These are phyloP conservation scores for Aptenodytes forsteri DNA, from an alignment of 2,113 vertebrate genomes.

Conservation along the genomic window DNA sequence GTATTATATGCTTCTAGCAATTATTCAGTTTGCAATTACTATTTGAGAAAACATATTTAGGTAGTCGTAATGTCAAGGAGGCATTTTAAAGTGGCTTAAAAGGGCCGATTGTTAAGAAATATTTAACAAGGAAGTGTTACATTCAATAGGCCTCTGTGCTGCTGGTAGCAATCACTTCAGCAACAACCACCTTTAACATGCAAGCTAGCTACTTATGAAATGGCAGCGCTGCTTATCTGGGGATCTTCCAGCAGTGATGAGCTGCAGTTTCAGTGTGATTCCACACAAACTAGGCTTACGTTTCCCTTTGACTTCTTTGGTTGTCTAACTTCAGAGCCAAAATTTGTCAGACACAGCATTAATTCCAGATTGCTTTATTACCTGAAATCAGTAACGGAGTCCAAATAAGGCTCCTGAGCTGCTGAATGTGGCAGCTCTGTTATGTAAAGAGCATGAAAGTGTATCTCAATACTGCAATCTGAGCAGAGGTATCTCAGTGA, in stretches of 20 bases:
- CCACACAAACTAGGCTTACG: neutral
- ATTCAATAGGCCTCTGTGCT: neutral
- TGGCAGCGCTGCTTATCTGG: rapidly evolving
- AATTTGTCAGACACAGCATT: neutral
- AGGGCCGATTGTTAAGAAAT: neutral
- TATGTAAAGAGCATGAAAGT: neutral
- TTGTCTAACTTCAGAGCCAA: neutral
- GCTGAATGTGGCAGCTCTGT: neutral
- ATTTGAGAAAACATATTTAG: neutral
- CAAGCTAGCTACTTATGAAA: neutral
- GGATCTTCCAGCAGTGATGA: neutral
- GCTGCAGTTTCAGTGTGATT: neutral
- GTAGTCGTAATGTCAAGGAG: neutral
- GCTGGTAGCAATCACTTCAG: neutral
- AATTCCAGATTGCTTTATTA: neutral
- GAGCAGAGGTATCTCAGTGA: neutral
- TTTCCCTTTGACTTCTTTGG: neutral
- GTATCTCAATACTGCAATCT: neutral
- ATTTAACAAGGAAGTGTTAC: neutral
- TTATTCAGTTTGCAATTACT: neutral
- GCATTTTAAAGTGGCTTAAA: neutral
- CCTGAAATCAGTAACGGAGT: neutral
- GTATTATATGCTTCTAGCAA: neutral
- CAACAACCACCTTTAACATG: neutral
- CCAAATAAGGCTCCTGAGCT: neutral